These are phyloP conservation scores for Acanthiza pusilla DNA, from an alignment of 2,797 vertebrate species.

Conservation along the genomic window DNA sequence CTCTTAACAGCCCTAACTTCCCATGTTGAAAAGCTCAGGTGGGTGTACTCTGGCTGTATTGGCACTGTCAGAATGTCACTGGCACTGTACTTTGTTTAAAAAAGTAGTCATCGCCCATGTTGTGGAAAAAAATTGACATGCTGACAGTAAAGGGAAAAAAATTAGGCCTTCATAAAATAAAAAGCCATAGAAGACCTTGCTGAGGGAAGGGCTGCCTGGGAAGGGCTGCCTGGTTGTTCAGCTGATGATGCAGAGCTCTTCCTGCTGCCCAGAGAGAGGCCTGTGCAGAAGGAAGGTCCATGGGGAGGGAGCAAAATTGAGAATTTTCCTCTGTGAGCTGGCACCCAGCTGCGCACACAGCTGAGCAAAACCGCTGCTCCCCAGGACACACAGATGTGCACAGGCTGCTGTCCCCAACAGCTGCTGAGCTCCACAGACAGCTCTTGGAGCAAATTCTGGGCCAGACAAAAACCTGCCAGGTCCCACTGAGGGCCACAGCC, in stretches of 20 bases:
- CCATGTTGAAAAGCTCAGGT: slow-evolving; percentile 29
- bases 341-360: neutral
- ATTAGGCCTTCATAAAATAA: neutral
- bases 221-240: neutral
- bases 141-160: slow-evolving; percentile 38
- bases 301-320: neutral
- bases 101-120: slow-evolving; percentile 9
- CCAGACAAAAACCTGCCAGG: neutral
- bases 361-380: neutral
- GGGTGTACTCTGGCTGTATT: slow-evolving; percentile 10
- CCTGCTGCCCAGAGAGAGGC: neutral
- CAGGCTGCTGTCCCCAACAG: neutral
- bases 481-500: fast-evolving
- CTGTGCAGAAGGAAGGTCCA: neutral
- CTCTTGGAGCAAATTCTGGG: neutral
- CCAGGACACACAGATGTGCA: neutral
- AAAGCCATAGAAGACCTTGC: neutral
- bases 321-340: neutral
- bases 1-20: slow-evolving; percentile 9
- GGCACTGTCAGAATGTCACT: slow-evolving; percentile 46
- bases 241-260: neutral
- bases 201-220: neutral
- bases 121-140: neutral
- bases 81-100: neutral
- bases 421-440: neutral